phyloP scores from a whole-genome alignment of 1,140 invertebrate genomes.

The Brachionus rotundiformis region DNA sequence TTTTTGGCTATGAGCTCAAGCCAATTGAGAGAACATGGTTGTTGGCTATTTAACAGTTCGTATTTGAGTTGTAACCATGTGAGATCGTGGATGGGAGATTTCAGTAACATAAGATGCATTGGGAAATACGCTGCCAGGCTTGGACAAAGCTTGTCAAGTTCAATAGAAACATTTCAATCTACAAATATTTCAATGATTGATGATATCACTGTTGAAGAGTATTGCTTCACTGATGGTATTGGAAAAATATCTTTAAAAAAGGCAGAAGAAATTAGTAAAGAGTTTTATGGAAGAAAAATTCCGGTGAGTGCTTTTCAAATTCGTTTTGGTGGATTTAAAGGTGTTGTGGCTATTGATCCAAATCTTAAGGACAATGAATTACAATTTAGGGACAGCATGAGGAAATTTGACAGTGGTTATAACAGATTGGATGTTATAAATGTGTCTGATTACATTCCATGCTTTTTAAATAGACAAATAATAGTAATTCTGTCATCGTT shows the following conservation, averaged over 20 bases:
- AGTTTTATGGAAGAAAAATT: not conserved
- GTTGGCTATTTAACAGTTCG: slow-evolving; percentile 1
- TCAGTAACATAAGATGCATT: not conserved
- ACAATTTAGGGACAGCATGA: slow-evolving; percentile 56
- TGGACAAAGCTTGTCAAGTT: slow-evolving; percentile 42
- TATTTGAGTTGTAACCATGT: not conserved
- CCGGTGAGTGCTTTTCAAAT: slow-evolving; percentile 56
- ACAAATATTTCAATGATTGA: slow-evolving; percentile 28
- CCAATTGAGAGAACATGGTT: slow-evolving; percentile 21
- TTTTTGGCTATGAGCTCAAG: slow-evolving; percentile 6
- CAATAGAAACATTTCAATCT: not conserved
- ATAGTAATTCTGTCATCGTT: slow-evolving; percentile 8
- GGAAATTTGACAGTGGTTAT: slow-evolving; percentile 56
- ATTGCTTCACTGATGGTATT: slow-evolving; percentile 57
- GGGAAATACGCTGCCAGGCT: slow-evolving; percentile 46
- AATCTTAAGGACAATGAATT: slow-evolving; percentile 54
- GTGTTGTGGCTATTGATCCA: slow-evolving; percentile 56
- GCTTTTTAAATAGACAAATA: slow-evolving; percentile 39
- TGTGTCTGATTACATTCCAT: slow-evolving; percentile 15
- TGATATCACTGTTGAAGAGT: slow-evolving; percentile 51
- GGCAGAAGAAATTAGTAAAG: slow-evolving; percentile 13
- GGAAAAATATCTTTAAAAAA: slow-evolving; percentile 55
- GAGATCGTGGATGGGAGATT: slow-evolving; percentile 32
- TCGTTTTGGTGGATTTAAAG: slow-evolving; percentile 58
- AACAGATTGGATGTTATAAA: slow-evolving; percentile 4